Evolutionary conservation across 2,113 vertebrate species (phyloP).

Genomic region (Catharus minimus): DNA sequence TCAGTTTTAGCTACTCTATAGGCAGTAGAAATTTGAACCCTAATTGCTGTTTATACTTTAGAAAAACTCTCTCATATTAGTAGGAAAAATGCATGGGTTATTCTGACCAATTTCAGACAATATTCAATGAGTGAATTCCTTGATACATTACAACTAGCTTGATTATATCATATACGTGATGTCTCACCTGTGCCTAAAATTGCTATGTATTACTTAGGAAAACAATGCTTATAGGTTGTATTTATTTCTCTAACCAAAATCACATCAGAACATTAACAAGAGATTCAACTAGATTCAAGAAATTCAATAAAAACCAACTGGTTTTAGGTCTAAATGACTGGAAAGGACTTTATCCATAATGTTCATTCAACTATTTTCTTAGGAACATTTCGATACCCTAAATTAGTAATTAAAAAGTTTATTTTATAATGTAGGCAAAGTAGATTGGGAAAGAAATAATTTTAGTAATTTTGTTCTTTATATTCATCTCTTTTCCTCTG

Average conservation of each 20-base stretch:
- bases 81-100: neutral
- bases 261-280: neutral
- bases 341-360: constrained; percentile 28
- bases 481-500: neutral
- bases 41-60: neutral
- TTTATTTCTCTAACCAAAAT: neutral
- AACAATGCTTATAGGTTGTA: neutral
- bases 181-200: neutral
- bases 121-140: neutral
- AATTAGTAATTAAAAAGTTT: constrained; percentile 19
- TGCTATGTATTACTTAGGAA: neutral
- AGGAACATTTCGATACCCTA: constrained; percentile 36
- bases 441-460: constrained; percentile 44
- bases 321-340: constrained; percentile 29
- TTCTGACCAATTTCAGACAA: neutral
- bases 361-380: constrained; percentile 50
- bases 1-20: neutral
- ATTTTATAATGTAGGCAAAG: constrained; percentile 24
- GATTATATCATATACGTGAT: neutral
- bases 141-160: neutral
- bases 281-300: neutral
- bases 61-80: neutral
- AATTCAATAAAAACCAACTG: neutral
- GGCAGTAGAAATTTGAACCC: neutral
- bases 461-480: constrained; percentile 19